phyloP scores from a whole-genome alignment of 1,140 invertebrate genomes.

The Cydia splendana region DNA sequence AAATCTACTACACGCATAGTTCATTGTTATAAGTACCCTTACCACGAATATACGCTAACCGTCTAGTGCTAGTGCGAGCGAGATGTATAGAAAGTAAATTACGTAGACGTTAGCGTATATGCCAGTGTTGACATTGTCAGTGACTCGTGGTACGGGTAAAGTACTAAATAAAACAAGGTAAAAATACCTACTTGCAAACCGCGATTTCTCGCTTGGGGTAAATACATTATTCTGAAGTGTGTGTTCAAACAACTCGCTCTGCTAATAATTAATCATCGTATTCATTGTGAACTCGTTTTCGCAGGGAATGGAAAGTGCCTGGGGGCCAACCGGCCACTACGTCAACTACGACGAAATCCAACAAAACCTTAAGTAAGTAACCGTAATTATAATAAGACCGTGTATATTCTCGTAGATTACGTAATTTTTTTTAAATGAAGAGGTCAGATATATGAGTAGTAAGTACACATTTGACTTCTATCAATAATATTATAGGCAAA shows the following conservation, averaged over 20 bases:
- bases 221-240: not conserved
- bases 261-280: not conserved
- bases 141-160: too few species aligned
- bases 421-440: too few species aligned
- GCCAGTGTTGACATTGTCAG: too few species aligned
- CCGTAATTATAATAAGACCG: slow-evolving; percentile 12
- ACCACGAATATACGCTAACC: too few species aligned
- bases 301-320: slow-evolving; percentile 77
- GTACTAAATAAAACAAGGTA: not conserved
- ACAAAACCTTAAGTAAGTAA: slow-evolving; percentile 86
- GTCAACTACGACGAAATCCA: slow-evolving; percentile 93
- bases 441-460: too few species aligned
- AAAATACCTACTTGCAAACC: too few species aligned
- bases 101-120: too few species aligned
- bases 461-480: too few species aligned
- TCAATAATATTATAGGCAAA: too few species aligned
- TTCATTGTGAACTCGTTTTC: slow-evolving; percentile 39
- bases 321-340: slow-evolving; percentile 86
- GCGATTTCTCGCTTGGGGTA: too few species aligned
- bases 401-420: not conserved
- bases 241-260: not conserved
- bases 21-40: not conserved
- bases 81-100: too few species aligned
- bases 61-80: too few species aligned
- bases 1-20: not conserved